Conservation (phyloP, 1,140 invertebrate genomes). For the Zaprionus tsacasi region DNA sequence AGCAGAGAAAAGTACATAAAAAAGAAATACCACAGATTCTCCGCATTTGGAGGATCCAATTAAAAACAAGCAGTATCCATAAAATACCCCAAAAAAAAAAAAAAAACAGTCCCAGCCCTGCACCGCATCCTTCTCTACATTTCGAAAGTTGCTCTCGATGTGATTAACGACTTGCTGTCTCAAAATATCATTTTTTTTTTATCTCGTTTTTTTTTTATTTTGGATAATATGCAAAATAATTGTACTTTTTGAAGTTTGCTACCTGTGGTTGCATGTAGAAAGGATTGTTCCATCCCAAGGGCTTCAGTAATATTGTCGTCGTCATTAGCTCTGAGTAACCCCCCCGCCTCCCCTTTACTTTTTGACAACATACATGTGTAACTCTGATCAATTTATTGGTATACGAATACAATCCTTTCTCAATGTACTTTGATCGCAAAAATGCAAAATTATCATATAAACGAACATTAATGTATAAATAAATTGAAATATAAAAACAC, state of each 20-base stretch:
- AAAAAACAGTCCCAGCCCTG: too few species aligned
- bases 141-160: conserved; percentile 22
- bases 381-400: conserved; percentile 17
- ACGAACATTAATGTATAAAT: conserved; percentile 33
- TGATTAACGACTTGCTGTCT: conserved; percentile 26
- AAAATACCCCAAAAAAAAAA: not conserved
- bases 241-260: conserved; percentile 23
- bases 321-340: too few species aligned
- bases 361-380: not conserved
- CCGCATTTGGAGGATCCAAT: not conserved
- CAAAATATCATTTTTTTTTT: conserved; percentile 13
- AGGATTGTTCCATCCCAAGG: conserved; percentile 9
- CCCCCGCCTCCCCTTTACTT: too few species aligned
- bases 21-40: not conserved
- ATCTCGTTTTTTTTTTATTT: not conserved
- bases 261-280: conserved; percentile 4
- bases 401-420: conserved; percentile 15
- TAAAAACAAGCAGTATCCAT: not conserved
- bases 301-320: conserved; percentile 3
- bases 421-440: conserved; percentile 20
- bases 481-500: conserved; percentile 30
- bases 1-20: not conserved
- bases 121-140: not conserved
- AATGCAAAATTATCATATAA: conserved; percentile 23
- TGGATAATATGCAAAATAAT: conserved; percentile 26